Conservation (phyloP, 2,113 vertebrate genomes). For the Hyperopisus bebe region DNA sequence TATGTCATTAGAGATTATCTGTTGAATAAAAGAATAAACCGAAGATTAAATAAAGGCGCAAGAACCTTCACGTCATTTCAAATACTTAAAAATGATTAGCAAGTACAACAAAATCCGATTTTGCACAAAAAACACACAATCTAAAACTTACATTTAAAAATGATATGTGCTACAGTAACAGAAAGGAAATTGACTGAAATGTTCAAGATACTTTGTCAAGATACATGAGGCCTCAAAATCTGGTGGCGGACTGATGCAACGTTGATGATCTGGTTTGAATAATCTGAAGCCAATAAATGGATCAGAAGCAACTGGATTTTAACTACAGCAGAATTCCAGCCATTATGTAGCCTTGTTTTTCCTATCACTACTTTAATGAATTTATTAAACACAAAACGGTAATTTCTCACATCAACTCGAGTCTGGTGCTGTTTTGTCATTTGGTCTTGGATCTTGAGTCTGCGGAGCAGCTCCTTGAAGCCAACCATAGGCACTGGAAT, state of each 20-base stretch:
- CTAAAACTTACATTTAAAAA: background rate
- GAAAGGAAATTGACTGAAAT: background rate
- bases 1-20: constrained; percentile 96
- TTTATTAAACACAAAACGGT: background rate
- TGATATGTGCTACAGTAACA: background rate
- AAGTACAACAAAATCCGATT: background rate
- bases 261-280: background rate
- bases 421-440: constrained; percentile 98
- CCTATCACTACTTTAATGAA: background rate
- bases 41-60: background rate
- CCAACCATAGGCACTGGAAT: constrained; percentile 98
- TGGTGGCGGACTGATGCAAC: background rate
- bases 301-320: background rate
- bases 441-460: constrained; percentile 94
- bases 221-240: background rate
- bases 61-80: background rate
- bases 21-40: constrained; percentile 4
- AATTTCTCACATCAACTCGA: constrained; percentile 80
- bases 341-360: background rate
- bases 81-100: background rate
- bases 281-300: background rate
- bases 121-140: background rate
- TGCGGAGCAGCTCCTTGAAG: constrained; percentile 84
- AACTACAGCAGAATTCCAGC: background rate
- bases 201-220: background rate